These are phyloP conservation scores for Nipponia nippon DNA, from an alignment of 2,113 vertebrate genomes.

Conservation along the genomic window DNA sequence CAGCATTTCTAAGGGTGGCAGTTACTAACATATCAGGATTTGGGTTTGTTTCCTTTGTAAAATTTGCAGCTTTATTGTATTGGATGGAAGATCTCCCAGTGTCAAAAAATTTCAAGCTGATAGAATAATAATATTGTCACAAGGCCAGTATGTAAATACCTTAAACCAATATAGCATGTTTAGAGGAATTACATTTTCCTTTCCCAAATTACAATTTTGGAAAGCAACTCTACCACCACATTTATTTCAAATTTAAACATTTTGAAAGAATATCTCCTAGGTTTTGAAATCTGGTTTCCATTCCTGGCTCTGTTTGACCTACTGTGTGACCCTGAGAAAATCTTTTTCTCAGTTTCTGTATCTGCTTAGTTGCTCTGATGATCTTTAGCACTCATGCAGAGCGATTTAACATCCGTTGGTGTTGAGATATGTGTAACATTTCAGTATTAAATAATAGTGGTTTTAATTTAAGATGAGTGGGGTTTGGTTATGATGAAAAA, in stretches of 20 bases:
- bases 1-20: not conserved
- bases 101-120: not conserved
- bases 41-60: not conserved
- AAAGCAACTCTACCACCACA: conserved; percentile 17
- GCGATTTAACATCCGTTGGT: not conserved
- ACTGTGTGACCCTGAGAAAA: not conserved
- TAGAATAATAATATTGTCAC: conserved; percentile 41
- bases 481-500: not conserved
- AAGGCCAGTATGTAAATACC: conserved; percentile 38
- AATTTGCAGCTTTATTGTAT: not conserved
- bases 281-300: conserved; percentile 50
- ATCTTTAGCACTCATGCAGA: not conserved
- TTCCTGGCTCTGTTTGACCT: conserved; percentile 38
- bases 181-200: conserved; percentile 42
- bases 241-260: conserved; percentile 38
- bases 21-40: not conserved
- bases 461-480: not conserved
- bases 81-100: not conserved
- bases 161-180: conserved; percentile 32
- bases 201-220: conserved; percentile 19
- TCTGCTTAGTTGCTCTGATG: not conserved
- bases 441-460: not conserved
- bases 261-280: conserved; percentile 5
- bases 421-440: not conserved
- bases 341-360: not conserved